Evolutionary conservation across 2,888 invertebrate genomes (phyloP), one percentile per base, ranked within the genome.

Genomic region (Noctuana brunneofusca): DNA sequence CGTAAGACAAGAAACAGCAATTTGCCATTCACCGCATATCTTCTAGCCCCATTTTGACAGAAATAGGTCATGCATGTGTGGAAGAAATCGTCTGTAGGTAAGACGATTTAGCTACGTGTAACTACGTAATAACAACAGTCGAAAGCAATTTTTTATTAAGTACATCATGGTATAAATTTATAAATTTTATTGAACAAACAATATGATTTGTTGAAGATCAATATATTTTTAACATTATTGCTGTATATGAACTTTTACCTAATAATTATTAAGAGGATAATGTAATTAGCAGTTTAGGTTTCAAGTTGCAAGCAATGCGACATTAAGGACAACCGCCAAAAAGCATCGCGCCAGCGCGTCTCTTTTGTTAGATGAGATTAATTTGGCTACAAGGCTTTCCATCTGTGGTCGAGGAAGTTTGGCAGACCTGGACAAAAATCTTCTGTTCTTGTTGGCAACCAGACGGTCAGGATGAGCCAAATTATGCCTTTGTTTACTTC

Each of bases 361-460:
- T 63, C 32, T 63, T 46, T 32, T 46, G 46, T 16, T 41, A 64
- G 50, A 56, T 64, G 52, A 59, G 56, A 46, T 55, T 59, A 27
- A 64, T 64, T 59, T 64, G 64, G 86, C 84, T 75, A 69, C 71
- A 74, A 72, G 73, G 67, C 70, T 68, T 73, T 63, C 71, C 80
- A 82, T 81, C 80, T 83, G 82, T 67, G 75, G 71, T 71, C 69
- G 64, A 60, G 66, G 63, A 66, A 76, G 79, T 78, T 86, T 86
- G 85, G 85, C 86, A 84, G 63, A 48, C 53, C 63, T 52, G 63
- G 53, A 24, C 22, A 9, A 22, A 63, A 30, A 68, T 78, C 73
- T 75, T 72, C 72, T 78, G 69, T 69, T 73, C 46, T 63, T 57
- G 71, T 83, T 86, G 85, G 86, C 86, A 86, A 73, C 67, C 69